phyloP scores from a whole-genome alignment of 1,140 invertebrate genomes.

The Zelostemma sp. region DNA sequence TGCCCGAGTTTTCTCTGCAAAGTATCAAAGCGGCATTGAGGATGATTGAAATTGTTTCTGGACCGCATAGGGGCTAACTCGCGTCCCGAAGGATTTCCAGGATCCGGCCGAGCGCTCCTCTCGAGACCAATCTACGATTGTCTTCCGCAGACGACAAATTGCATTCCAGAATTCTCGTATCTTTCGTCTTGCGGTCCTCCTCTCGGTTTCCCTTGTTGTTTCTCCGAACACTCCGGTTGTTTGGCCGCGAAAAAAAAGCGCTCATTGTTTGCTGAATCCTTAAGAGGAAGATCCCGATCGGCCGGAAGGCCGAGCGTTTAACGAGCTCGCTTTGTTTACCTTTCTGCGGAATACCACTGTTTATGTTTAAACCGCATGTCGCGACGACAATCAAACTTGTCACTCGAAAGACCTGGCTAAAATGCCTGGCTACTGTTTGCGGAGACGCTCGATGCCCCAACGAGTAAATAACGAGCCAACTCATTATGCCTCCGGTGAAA shows the following conservation, averaged over 20 bases:
- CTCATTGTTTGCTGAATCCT: conserved; percentile 44
- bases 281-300: conserved; percentile 40
- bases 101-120: conserved; percentile 15
- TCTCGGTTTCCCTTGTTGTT: conserved; percentile 29
- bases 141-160: conserved; percentile 62
- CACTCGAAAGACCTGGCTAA: background rate
- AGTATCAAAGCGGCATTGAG: conserved; percentile 59
- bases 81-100: conserved; percentile 21
- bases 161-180: conserved; percentile 57
- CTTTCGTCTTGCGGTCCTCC: conserved; percentile 23
- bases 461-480: no score
- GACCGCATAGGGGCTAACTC: conserved; percentile 27
- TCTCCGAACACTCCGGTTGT: conserved; percentile 36
- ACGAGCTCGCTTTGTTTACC: conserved; percentile 36
- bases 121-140: conserved; percentile 56
- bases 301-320: conserved; percentile 26
- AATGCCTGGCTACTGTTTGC: background rate
- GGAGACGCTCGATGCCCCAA: no score
- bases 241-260: conserved; percentile 26
- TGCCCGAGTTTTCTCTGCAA: conserved; percentile 50
- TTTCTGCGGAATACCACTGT: conserved; percentile 21
- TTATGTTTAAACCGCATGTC: conserved; percentile 36
- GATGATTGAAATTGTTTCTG: conserved; percentile 66
- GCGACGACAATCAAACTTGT: conserved; percentile 20
- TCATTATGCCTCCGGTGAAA: no score